phyloP scores from a whole-genome alignment of 1,140 invertebrate species.

The Drosophila ercepeae region DNA sequence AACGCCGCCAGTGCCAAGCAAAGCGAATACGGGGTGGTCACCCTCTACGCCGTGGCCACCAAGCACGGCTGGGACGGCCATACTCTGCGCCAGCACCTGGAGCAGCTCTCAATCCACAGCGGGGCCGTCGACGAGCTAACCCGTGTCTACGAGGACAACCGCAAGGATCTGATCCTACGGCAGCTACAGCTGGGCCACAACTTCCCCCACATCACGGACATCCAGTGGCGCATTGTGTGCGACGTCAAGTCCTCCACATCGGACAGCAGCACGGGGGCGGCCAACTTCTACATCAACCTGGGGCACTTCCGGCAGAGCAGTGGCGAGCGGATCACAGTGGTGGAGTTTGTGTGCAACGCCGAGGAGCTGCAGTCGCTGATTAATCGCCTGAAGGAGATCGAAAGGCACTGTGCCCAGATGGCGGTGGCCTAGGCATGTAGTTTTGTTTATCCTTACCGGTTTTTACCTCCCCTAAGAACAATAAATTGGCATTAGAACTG shows the following conservation, averaged over 20 bases:
- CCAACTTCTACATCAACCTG: slow-evolving; percentile 72
- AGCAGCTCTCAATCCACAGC: slow-evolving; percentile 36
- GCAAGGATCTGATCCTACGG: slow-evolving; percentile 64
- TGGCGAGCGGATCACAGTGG: slow-evolving; percentile 65
- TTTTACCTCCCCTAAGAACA: not conserved
- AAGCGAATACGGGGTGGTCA: slow-evolving; percentile 79
- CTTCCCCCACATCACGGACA: slow-evolving; percentile 76
- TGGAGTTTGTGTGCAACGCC: slow-evolving; percentile 78
- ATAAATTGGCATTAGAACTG: not conserved
- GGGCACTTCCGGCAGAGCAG: slow-evolving; percentile 63
- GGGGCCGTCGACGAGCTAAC: slow-evolving; percentile 64
- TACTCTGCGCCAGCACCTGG: slow-evolving; percentile 57
- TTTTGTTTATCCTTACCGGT: not conserved
- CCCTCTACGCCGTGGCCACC: slow-evolving; percentile 67
- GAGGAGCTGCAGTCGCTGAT: slow-evolving; percentile 81
- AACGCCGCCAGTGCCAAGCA: slow-evolving; percentile 75
- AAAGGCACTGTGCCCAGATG: slow-evolving; percentile 72
- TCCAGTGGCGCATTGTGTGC: slow-evolving; percentile 79
- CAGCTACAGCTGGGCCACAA: slow-evolving; percentile 70
- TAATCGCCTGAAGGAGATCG: slow-evolving; percentile 79
- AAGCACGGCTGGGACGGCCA: slow-evolving; percentile 62
- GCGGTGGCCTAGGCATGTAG: slow-evolving; percentile 44
- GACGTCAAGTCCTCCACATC: slow-evolving; percentile 78
- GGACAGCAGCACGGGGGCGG: slow-evolving; percentile 60
- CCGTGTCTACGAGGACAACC: slow-evolving; percentile 69